Evolutionary conservation across 1,140 invertebrate species (phyloP).

Genomic region (Aphidius gifuensis): DNA sequence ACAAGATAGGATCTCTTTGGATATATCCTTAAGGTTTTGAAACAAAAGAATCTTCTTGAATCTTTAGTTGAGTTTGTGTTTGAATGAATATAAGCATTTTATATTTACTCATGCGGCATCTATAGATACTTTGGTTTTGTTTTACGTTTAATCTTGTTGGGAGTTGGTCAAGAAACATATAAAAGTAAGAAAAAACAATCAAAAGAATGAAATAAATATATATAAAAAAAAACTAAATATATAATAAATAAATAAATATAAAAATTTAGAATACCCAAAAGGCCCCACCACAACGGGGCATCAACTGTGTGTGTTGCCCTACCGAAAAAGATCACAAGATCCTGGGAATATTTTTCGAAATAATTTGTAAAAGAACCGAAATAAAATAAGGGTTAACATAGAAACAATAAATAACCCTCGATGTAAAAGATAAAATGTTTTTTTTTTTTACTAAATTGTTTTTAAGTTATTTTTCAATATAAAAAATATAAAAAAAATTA

Average conservation of each 20-base stretch:
- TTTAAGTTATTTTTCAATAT: neutral
- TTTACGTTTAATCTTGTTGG: neutral
- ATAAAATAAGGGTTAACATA: constrained; percentile 16
- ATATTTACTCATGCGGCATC: neutral
- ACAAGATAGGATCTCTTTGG: constrained; percentile 51
- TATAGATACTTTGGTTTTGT: constrained; percentile 12
- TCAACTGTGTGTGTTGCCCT: neutral
- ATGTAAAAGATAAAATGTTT: neutral
- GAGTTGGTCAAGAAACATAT: no score
- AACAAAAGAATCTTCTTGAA: constrained; percentile 47
- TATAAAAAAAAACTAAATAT: neutral
- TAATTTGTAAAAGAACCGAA: constrained; percentile 18
- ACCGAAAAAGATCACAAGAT: constrained; percentile 18
- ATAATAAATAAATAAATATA: no score
- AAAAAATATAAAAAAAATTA: constrained; percentile 1
- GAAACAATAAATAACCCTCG: constrained; percentile 20
- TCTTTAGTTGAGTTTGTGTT: constrained; percentile 13
- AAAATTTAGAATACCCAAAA: no score
- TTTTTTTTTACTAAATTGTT: constrained; percentile 5
- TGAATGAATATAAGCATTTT: neutral
- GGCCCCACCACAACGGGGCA: constrained; percentile 3
- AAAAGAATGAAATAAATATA: neutral
- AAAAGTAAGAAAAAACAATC: constrained; percentile 2
- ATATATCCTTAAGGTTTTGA: constrained; percentile 36
- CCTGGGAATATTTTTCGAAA: constrained; percentile 22